Percentiles rank a stretch among this genome's conserved stretches.
phyloP scores from a whole-genome alignment of 2,797 vertebrate species.

The Phylloscopus collybita region DNA sequence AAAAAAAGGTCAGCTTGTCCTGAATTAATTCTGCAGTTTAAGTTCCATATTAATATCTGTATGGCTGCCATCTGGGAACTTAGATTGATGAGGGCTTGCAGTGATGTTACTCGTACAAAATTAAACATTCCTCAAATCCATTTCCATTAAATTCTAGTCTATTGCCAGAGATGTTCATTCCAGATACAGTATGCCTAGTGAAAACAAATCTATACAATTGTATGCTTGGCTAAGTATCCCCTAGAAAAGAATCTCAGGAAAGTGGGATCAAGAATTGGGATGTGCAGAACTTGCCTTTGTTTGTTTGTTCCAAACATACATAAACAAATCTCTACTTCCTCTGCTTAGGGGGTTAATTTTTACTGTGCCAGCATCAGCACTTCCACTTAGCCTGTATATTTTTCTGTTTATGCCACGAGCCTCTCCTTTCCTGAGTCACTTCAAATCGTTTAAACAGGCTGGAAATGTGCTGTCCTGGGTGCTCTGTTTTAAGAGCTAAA shows the following conservation, averaged over 20 bases:
- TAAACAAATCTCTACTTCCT: background rate
- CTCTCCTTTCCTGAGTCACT: background rate
- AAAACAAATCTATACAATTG: background rate
- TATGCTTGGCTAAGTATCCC: background rate
- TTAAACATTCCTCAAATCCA: background rate
- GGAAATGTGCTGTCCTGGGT: background rate
- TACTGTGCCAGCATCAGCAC: background rate
- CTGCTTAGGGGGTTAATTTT: background rate
- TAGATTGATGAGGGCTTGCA: background rate
- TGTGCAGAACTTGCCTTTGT: background rate
- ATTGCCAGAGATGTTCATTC: background rate
- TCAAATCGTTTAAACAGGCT: background rate
- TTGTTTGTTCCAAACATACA: background rate
- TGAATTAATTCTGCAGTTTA: background rate
- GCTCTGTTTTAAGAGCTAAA: background rate
- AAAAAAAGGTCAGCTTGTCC: fast-evolving
- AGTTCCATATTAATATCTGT: background rate
- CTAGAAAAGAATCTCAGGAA: background rate
- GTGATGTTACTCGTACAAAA: background rate
- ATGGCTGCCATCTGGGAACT: background rate
- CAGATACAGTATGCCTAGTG: background rate
- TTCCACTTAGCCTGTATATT: background rate
- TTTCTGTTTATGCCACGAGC: background rate
- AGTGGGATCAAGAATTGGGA: background rate
- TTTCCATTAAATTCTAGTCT: background rate